Conservation (phyloP, 1,140 invertebrate genomes). For the Calephelis virginiensis region DNA sequence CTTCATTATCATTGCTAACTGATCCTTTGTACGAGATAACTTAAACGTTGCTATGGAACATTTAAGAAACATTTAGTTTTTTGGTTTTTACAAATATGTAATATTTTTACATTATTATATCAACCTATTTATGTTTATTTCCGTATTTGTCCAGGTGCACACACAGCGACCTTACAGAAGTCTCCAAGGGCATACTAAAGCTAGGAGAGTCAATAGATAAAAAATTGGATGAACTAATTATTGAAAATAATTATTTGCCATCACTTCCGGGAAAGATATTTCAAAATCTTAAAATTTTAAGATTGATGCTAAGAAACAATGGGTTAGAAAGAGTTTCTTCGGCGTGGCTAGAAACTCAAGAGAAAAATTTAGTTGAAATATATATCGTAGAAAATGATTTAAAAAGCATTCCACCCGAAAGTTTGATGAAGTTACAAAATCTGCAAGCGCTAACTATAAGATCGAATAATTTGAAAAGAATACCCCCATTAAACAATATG, state of each 20-base stretch:
- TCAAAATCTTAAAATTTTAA: conserved; percentile 84
- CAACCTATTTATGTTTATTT: not conserved
- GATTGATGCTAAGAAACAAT: conserved; percentile 90
- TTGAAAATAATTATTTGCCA: conserved; percentile 91
- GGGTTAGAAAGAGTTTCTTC: conserved; percentile 88
- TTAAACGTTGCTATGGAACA: too few species aligned
- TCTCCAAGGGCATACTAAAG: conserved; percentile 85
- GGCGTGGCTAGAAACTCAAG: conserved; percentile 88
- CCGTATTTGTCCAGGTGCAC: conserved; percentile 84
- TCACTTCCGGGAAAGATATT: conserved; percentile 89
- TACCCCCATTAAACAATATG: conserved; percentile 84
- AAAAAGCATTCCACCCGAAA: conserved; percentile 87
- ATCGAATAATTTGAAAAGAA: conserved; percentile 84
- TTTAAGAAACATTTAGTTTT: too few species aligned
- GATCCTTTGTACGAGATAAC: too few species aligned
- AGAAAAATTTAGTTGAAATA: conserved; percentile 87
- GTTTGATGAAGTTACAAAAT: conserved; percentile 85
- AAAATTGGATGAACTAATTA: conserved; percentile 89
- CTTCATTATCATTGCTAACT: too few species aligned
- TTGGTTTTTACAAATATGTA: too few species aligned
- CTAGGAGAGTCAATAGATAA: conserved; percentile 83
- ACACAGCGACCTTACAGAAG: conserved; percentile 88
- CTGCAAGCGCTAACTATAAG: conserved; percentile 90
- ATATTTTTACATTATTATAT: too few species aligned
- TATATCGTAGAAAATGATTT: conserved; percentile 91